Evolutionary conservation across 1,140 invertebrate genomes (phyloP).

Genomic region (Ceratina australensis): DNA sequence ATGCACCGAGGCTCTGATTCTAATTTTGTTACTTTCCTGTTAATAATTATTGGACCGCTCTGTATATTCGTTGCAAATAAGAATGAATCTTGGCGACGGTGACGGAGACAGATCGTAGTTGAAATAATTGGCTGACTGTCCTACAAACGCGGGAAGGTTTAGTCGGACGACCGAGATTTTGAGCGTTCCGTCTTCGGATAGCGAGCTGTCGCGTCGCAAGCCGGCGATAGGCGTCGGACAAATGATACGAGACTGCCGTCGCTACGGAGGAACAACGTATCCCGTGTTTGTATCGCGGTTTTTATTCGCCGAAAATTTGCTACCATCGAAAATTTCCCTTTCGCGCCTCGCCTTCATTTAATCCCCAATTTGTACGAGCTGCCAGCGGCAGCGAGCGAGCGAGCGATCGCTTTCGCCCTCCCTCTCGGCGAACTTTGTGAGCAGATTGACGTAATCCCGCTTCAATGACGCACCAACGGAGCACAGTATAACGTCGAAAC

Average conservation of each 20-base stretch:
- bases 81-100: too few relatives aligned
- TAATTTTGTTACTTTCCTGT: too few relatives aligned
- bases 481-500: conserved; percentile 61
- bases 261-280: conserved; percentile 4
- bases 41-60: too few relatives aligned
- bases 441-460: conserved; percentile 66
- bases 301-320: conserved; percentile 5
- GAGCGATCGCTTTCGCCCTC: conserved; percentile 58
- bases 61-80: too few relatives aligned
- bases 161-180: neutral
- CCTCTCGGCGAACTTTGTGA: conserved; percentile 61
- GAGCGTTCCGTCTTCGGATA: neutral
- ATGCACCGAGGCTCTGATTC: too few relatives aligned
- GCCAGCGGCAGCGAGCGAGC: conserved; percentile 49
- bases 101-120: too few relatives aligned
- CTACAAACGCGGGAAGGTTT: neutral
- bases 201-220: too few relatives aligned
- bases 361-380: conserved; percentile 65
- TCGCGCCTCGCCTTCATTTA: conserved; percentile 62
- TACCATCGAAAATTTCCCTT: conserved; percentile 48
- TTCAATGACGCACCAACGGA: conserved; percentile 61
- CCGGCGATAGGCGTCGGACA: neutral
- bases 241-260: neutral
- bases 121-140: neutral
- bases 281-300: conserved; percentile 18